These are phyloP conservation scores for Falcaria lacertinaria DNA, from an alignment of 2,888 invertebrate genomes.

Conservation along the genomic window DNA sequence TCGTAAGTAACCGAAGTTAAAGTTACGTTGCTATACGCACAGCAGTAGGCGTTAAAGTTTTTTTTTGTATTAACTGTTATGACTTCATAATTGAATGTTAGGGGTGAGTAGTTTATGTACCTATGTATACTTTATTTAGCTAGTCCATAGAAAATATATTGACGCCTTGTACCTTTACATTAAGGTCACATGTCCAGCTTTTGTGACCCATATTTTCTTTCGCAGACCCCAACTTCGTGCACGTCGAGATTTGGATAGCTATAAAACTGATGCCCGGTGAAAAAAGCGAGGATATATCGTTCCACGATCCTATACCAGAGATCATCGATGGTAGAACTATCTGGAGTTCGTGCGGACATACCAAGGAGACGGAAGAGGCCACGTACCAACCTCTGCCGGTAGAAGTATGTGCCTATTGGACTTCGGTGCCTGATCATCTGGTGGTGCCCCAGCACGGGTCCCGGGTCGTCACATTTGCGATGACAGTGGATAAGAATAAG, in stretches of 20 bases:
- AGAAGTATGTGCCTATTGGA: constrained; percentile 70
- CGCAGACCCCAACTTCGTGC: constrained; percentile 68
- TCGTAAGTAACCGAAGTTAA: too few relatives aligned
- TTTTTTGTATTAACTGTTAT: too few relatives aligned
- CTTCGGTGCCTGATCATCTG: constrained; percentile 66
- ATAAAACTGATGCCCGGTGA: constrained; percentile 61
- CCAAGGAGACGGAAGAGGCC: constrained; percentile 57
- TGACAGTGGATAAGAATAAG: constrained; percentile 74
- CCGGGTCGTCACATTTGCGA: constrained; percentile 71
- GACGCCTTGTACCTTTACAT: too few relatives aligned
- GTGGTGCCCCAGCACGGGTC: constrained; percentile 68
- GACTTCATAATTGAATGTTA: too few relatives aligned
- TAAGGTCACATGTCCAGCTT: too few relatives aligned
- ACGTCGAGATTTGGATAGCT: constrained; percentile 70
- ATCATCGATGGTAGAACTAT: constrained; percentile 53
- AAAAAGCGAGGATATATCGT: constrained; percentile 59
- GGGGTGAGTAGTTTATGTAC: too few relatives aligned
- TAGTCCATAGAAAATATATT: too few relatives aligned
- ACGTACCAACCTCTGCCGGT: constrained; percentile 54
- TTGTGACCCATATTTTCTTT: too few relatives aligned
- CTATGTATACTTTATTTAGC: too few relatives aligned
- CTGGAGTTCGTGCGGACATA: constrained; percentile 64
- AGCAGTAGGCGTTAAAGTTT: too few relatives aligned
- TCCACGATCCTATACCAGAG: constrained; percentile 56
- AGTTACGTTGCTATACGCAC: too few relatives aligned